These are phyloP conservation scores for Caenorhabditis panamensis DNA, from an alignment of 2,888 invertebrate species.

Conservation along the genomic window DNA sequence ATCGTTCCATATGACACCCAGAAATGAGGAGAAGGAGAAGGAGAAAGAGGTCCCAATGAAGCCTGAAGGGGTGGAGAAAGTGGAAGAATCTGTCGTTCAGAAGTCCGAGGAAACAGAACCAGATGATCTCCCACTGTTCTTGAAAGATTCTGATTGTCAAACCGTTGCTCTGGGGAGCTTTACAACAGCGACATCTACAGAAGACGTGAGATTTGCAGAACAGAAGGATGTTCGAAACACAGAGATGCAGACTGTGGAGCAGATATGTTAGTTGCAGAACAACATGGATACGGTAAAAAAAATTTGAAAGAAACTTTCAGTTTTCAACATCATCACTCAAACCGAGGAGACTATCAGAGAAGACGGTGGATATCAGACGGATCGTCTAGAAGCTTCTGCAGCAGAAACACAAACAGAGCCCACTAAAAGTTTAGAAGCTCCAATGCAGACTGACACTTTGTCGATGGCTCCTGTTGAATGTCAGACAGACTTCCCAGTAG, in stretches of 20 bases:
- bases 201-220: slow-evolving; percentile 23
- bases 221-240: not conserved
- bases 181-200: slow-evolving; percentile 19
- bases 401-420: not conserved
- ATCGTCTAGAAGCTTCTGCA: not conserved
- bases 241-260: slow-evolving; percentile 11
- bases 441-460: slow-evolving; percentile 13
- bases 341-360: slow-evolving; percentile 1
- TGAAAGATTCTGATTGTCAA: slow-evolving; percentile 39
- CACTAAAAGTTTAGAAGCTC: not conserved
- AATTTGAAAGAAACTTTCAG: slow-evolving; percentile 22
- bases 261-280: not conserved
- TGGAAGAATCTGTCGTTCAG: too few relatives aligned
- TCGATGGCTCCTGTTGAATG: not conserved
- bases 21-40: slow-evolving; percentile 7
- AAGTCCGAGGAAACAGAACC: not conserved
- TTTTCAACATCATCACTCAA: slow-evolving; percentile 18
- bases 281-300: not conserved
- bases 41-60: too few relatives aligned
- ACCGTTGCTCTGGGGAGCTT: not conserved
- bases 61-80: too few relatives aligned
- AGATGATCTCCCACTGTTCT: slow-evolving; percentile 29
- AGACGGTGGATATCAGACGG: slow-evolving; percentile 28
- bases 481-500: not conserved
- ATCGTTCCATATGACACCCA: slow-evolving; percentile 30